A percentile compares a stretch with the other conserved stretches of the same genome.
Evolutionary conservation across 2,888 invertebrate genomes (phyloP).

Genomic region (Drosophila mettleri): DNA sequence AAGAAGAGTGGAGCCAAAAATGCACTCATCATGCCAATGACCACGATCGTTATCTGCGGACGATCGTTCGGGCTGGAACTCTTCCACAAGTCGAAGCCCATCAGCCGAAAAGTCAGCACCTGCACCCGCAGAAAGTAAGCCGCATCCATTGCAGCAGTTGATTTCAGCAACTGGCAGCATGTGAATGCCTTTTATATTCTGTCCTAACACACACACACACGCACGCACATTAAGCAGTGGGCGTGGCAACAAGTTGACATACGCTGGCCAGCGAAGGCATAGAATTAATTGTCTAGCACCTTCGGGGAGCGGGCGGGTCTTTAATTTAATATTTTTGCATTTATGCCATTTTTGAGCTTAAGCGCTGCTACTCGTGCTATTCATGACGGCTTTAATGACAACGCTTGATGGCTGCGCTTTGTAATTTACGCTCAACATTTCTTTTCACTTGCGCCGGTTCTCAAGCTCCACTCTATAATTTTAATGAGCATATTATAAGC

Average conservation of each 20-base stretch:
- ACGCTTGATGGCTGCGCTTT: slow-evolving; percentile 28
- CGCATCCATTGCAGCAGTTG: slow-evolving; percentile 25
- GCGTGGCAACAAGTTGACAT: slow-evolving; percentile 14
- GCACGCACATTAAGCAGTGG: not conserved
- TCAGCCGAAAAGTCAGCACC: slow-evolving; percentile 39
- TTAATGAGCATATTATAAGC: slow-evolving; percentile 2
- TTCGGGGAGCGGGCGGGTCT: not conserved
- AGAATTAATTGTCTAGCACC: slow-evolving; percentile 5
- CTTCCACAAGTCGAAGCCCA: slow-evolving; percentile 58
- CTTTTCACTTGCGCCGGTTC: slow-evolving; percentile 20
- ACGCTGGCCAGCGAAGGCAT: not conserved
- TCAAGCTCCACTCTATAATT: slow-evolving; percentile 8
- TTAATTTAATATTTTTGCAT: slow-evolving; percentile 29
- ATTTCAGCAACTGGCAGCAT: slow-evolving; percentile 1
- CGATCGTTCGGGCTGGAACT: slow-evolving; percentile 32
- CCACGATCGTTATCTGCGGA: slow-evolving; percentile 26
- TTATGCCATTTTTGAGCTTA: slow-evolving; percentile 5
- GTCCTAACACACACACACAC: not conserved
- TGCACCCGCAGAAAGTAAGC: slow-evolving; percentile 52
- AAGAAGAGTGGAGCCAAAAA: slow-evolving; percentile 42
- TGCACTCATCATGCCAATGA: slow-evolving; percentile 17
- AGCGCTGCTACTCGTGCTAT: slow-evolving; percentile 7
- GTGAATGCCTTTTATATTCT: slow-evolving; percentile 27
- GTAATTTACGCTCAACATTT: slow-evolving; percentile 23
- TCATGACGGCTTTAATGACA: slow-evolving; percentile 32